A percentile compares a stretch with the other conserved stretches of the same genome.
phyloP scores from a whole-genome alignment of 2,888 invertebrate species.

The Microctonus brassicae region DNA sequence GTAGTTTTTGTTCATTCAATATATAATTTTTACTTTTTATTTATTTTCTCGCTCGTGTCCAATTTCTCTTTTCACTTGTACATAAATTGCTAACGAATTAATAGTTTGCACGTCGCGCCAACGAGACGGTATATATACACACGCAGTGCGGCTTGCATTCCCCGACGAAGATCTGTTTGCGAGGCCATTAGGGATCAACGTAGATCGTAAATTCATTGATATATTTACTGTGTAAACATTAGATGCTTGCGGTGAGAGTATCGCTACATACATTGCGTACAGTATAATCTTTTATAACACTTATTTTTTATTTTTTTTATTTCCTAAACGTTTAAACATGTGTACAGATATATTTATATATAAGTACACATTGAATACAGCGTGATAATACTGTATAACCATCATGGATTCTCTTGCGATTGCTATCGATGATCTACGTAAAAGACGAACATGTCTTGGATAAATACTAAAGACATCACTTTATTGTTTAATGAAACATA shows the following conservation, averaged over 20 bases:
- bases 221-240: conserved; percentile 66
- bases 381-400: conserved; percentile 7
- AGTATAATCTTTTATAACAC: not conserved
- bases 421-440: not conserved
- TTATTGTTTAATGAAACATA: conserved; percentile 20
- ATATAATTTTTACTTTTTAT: not conserved
- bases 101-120: conserved; percentile 46
- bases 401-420: conserved; percentile 9
- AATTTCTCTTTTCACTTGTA: not conserved
- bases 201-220: conserved; percentile 67
- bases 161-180: conserved; percentile 64
- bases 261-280: not conserved
- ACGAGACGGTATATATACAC: conserved; percentile 35
- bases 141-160: conserved; percentile 52
- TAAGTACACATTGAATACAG: not conserved
- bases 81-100: conserved; percentile 43
- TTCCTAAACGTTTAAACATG: not conserved
- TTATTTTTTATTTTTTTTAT: not conserved
- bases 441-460: conserved; percentile 6
- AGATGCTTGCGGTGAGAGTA: conserved; percentile 20
- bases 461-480: conserved; percentile 23
- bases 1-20: conserved; percentile 1
- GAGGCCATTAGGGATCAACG: conserved; percentile 65
- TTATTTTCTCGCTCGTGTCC: conserved; percentile 35
- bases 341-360: not conserved